Base-by-base conservation (phyloP, 2,888 invertebrate species). In the Choreutis nemorana region DNA sequence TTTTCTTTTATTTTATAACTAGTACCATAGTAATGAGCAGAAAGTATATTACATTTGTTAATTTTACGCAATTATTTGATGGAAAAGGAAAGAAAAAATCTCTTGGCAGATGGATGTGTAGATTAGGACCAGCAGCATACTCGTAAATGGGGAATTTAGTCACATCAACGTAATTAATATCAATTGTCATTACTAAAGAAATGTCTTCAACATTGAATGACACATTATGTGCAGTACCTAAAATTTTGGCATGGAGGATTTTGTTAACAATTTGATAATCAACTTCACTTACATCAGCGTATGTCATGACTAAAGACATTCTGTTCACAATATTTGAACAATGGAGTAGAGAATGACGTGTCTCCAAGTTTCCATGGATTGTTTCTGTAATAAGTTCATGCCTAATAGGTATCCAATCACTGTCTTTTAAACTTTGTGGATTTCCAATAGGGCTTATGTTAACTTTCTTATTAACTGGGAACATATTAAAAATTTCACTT, bases 21-120 rank as follows among this genome's bases (percentile, higher is more conserved):
- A 42, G 20, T 36, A 36, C 14, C 32, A 24, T 11, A 26, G 38
- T 29, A 36, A 25, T 28, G 21, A 39, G 29, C 22, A 44, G 16
- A 26, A 38, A n/a, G 33, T 26, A 38, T 27, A 24, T 39, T 31
- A 26, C 26, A 23, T 23, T 27, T 25, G 7, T n/a, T 21, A 10
- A n/a, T 13, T 23, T 25, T 42, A 33, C 40, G n/a, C 14, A 26
- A 8, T 8, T 45, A 39, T 56, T 72, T 16, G 60, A 58, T 30
- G 80, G 59, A 42, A 86, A 86, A 1, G 90, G 90, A 50, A 88
- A 87, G 57, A 90, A 90, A 55, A 90, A 90, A 55, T 89, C 87
- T 40, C 81, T 78, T 2, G 90, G 89, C 30, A 90, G 68, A 54
- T 82, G 78, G 33, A 87, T 79, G 44, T 86, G 82, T 32, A 88